Conservation (phyloP, 2,113 vertebrate genomes). For the Electrona antarctica region DNA sequence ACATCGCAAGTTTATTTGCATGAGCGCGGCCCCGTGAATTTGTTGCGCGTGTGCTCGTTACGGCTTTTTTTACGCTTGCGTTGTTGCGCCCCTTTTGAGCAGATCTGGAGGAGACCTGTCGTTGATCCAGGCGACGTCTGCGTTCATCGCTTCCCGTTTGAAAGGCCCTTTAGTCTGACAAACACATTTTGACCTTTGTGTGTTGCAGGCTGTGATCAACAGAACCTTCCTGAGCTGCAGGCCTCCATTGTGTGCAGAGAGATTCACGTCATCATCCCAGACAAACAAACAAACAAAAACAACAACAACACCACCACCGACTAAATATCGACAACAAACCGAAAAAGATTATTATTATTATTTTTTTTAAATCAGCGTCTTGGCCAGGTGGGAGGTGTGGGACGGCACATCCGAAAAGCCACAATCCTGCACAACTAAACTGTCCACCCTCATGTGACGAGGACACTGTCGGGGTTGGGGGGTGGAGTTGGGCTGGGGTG, state of each 20-base stretch:
- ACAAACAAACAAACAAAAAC: slow-evolving; percentile 45
- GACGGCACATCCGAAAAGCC: slow-evolving; percentile 25
- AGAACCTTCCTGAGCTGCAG: slow-evolving; percentile 79
- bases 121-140: too few relatives aligned
- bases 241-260: slow-evolving; percentile 73
- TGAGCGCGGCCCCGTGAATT: too few relatives aligned
- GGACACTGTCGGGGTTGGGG: not conserved
- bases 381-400: slow-evolving; percentile 72
- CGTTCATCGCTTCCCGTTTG: too few relatives aligned
- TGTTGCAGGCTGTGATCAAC: slow-evolving; percentile 53
- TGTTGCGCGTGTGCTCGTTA: too few relatives aligned
- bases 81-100: too few relatives aligned
- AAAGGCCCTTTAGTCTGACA: too few relatives aligned
- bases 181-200: not conserved
- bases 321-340: slow-evolving; percentile 56
- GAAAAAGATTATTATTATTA: slow-evolving; percentile 48
- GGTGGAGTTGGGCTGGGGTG: not conserved
- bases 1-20: not conserved
- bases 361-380: slow-evolving; percentile 48
- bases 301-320: slow-evolving; percentile 19
- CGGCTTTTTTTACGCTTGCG: too few relatives aligned
- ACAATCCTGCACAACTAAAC: slow-evolving; percentile 31
- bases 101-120: too few relatives aligned
- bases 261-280: slow-evolving; percentile 60
- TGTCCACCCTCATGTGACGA: slow-evolving; percentile 17